These are phyloP conservation scores for Plestiodon gilberti DNA, from an alignment of 2,113 vertebrate genomes.

Conservation along the genomic window DNA sequence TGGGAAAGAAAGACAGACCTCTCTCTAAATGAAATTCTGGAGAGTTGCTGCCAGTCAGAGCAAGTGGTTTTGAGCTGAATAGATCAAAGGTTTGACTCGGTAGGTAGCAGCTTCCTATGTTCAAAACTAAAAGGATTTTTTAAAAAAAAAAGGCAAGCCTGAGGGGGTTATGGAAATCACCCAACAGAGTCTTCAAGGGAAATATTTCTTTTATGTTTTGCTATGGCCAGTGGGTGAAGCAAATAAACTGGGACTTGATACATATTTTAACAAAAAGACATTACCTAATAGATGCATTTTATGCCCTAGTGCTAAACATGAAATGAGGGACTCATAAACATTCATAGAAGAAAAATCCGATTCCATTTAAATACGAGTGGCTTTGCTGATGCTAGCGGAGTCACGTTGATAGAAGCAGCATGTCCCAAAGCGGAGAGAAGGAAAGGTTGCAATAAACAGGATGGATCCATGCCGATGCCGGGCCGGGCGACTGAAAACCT, in stretches of 20 bases:
- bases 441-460: background rate
- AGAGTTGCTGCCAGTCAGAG: too few relatives aligned
- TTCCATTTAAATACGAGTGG: background rate
- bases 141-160: background rate
- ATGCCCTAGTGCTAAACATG: background rate
- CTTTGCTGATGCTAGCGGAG: background rate
- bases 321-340: background rate
- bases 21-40: too few relatives aligned
- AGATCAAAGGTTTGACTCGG: too few relatives aligned
- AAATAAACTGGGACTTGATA: background rate
- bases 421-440: background rate
- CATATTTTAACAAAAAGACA: background rate
- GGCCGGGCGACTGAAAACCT: background rate
- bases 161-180: background rate
- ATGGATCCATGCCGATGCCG: background rate
- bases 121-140: too few relatives aligned
- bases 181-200: background rate
- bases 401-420: background rate
- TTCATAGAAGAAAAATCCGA: background rate
- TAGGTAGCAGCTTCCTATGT: too few relatives aligned
- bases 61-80: too few relatives aligned
- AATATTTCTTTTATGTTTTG: background rate
- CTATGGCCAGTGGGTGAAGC: background rate
- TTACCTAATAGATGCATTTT: background rate
- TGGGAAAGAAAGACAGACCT: too few relatives aligned